Conservation (phyloP, 2,888 invertebrate genomes). For the Acanthosepion esculentum region DNA sequence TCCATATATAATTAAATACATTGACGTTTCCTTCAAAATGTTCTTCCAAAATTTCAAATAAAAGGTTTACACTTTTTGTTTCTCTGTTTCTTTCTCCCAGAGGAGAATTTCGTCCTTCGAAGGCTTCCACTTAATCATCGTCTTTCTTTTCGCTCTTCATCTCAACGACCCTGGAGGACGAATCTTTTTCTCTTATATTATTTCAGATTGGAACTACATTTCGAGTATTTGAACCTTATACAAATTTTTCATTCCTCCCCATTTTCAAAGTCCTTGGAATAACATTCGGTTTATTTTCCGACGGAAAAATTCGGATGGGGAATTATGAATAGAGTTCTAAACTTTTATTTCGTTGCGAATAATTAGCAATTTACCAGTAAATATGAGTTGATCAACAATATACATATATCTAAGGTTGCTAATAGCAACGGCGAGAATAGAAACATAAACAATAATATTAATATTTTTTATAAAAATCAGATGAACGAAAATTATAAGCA, state of each 20-base stretch:
- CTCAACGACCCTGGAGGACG: not conserved
- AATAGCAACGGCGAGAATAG: too few relatives aligned
- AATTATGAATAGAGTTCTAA: not conserved
- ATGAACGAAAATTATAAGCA: too few relatives aligned
- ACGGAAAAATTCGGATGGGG: not conserved
- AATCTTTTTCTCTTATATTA: not conserved
- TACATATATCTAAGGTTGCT: too few relatives aligned
- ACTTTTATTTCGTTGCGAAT: too few relatives aligned
- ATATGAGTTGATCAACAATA: too few relatives aligned
- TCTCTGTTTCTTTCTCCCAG: not conserved
- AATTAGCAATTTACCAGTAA: too few relatives aligned
- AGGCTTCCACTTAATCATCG: not conserved
- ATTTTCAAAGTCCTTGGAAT: not conserved
- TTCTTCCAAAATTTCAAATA: not conserved
- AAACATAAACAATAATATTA: too few relatives aligned
- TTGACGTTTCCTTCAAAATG: not conserved
- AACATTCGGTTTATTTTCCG: not conserved
- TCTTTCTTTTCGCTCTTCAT: not conserved
- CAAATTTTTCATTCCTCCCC: not conserved
- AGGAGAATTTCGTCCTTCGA: not conserved
- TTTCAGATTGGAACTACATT: not conserved
- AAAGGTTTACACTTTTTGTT: not conserved
- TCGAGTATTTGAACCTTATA: not conserved
- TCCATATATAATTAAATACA: not conserved
- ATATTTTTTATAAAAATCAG: too few relatives aligned